Evolutionary conservation across 2,113 vertebrate genomes (phyloP).

Genomic region (Mixornis gularis): DNA sequence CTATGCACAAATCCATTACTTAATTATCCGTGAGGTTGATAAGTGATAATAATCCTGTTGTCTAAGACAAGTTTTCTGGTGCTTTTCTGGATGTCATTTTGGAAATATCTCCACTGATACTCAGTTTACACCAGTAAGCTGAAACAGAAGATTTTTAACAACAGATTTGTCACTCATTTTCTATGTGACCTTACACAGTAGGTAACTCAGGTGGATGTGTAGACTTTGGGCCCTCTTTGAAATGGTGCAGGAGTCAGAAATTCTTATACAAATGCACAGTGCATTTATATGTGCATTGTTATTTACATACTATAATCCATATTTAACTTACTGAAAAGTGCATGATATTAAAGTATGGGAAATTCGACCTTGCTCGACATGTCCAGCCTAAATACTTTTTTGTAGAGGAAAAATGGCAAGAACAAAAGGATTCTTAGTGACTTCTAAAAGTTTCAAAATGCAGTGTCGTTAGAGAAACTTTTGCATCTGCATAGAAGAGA

Average conservation of each 20-base stretch:
- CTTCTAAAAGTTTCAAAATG: not conserved
- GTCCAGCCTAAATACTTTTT: not conserved
- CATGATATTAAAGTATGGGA: not conserved
- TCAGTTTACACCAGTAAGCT: not conserved
- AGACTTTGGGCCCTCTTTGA: not conserved
- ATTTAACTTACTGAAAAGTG: not conserved
- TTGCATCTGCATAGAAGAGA: not conserved
- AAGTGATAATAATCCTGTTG: not conserved
- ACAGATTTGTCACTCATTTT: not conserved
- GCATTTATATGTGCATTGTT: not conserved
- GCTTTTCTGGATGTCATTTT: not conserved
- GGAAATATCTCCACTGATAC: not conserved
- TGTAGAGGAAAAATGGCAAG: not conserved
- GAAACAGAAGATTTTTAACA: not conserved
- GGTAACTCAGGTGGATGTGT: not conserved
- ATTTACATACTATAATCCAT: not conserved
- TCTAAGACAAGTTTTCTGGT: not conserved
- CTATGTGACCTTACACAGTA: not conserved
- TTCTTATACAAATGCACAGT: accelerated
- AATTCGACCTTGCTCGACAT: not conserved
- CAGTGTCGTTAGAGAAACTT: not conserved
- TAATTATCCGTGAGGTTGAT: not conserved
- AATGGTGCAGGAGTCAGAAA: not conserved
- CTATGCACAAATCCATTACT: not conserved
- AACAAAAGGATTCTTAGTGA: not conserved